Evolutionary conservation across 1,140 invertebrate genomes (phyloP), one percentile per base, ranked within the genome.

Genomic region (Psix sp.): DNA sequence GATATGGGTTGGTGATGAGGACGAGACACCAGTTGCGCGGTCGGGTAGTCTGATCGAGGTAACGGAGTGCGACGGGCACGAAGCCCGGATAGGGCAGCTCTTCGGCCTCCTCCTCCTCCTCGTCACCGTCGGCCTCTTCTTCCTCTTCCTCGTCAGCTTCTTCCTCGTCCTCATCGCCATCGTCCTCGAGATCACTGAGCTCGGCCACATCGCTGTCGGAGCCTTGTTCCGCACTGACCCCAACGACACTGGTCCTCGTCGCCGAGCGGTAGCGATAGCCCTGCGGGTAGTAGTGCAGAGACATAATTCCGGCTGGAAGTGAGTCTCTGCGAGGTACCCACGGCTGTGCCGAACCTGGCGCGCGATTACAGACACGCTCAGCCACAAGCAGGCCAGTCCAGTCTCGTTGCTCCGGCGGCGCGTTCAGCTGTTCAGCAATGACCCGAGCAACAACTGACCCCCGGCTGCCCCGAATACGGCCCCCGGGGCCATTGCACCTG

Each of bases 1-100:
- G 96, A 98, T 98, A 98, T 97, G 96, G 96, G 93, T 98, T 98
- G 38, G 96, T 97, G 87, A 98, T 98, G 86, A 98, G 93, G 74
- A 91, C 92, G 72, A 99, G 91, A 88, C 96, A 98, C 93, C 94
- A 95, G 86, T 93, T 95, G 81, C 97, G 90, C 20, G 96, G 93
- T 49, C 91, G 88, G 56, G 95, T 94, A 29, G 90, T 93, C 84
- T 99, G 97, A 18, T 93, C 92, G 62, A 99, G 89, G 80, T 95
- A 96, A 74, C 92, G 90, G 57, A 98, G 87, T 29, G 93, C 91
- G 36, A 95, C 89, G 20, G 94, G 92, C 11, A 93, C 91, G 85
- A 98, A 98, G 35, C 95, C 95, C 9, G 96, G 95, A 86, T 94
- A 98, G 6, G 94, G 94, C 36, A 96, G 88, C 62, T 93, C 89